These are phyloP conservation scores for Enteromius fasciolatus DNA, from an alignment of 2,797 vertebrate genomes.

Conservation along the genomic window DNA sequence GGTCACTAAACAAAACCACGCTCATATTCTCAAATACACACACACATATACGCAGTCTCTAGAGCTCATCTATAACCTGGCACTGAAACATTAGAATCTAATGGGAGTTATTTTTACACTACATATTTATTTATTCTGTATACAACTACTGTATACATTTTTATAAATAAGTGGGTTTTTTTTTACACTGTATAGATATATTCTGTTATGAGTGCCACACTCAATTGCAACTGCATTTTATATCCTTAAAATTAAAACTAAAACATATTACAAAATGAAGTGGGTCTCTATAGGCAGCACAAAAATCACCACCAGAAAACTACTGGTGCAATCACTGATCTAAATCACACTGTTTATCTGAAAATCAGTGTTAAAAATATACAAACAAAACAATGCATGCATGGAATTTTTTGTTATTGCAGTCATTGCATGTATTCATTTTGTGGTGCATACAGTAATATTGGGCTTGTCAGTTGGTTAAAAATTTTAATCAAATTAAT, in stretches of 20 bases:
- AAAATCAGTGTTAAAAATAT: neutral
- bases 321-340: neutral
- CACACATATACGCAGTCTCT: conserved; percentile 26
- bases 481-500: neutral
- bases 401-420: conserved; percentile 1
- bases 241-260: neutral
- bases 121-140: neutral
- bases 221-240: neutral
- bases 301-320: neutral
- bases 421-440: neutral
- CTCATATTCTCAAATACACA: conserved; percentile 30
- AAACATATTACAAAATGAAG: neutral
- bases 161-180: neutral
- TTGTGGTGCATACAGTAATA: neutral
- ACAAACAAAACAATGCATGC: neutral
- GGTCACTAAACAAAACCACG: conserved; percentile 56
- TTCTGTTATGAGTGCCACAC: neutral
- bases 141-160: neutral
- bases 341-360: neutral
- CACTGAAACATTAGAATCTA: neutral
- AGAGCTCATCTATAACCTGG: conserved; percentile 21
- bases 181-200: neutral
- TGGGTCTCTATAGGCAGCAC: neutral
- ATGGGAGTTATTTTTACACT: conserved; percentile 16
- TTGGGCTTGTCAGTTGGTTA: neutral